These are phyloP conservation scores for Lepus americanus DNA, from an alignment of 2,113 vertebrate genomes.

Conservation along the genomic window DNA sequence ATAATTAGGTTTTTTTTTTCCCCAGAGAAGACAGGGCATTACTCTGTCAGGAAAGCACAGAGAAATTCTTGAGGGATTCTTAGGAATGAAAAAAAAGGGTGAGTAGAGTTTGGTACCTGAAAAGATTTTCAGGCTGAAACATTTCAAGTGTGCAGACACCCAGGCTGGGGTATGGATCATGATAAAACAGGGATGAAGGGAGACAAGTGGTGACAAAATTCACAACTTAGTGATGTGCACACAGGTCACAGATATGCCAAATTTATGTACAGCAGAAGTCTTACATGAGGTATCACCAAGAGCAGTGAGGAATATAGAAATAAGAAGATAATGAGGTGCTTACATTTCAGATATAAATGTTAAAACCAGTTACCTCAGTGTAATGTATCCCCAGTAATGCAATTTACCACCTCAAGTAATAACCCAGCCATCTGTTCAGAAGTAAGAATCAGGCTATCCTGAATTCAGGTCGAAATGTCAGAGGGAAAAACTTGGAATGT, in stretches of 20 bases:
- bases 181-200: not conserved
- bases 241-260: not conserved
- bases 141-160: not conserved
- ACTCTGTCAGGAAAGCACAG: not conserved
- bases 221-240: not conserved
- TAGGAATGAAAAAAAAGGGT: not conserved
- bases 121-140: not conserved
- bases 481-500: no score
- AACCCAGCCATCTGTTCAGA: not conserved
- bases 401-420: no score
- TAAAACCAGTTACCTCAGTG: no score
- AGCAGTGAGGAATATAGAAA: rapidly evolving
- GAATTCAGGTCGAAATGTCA: not conserved
- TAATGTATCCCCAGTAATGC: no score
- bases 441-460: not conserved
- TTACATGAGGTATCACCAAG: not conserved
- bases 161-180: not conserved
- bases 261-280: no score
- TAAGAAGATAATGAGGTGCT: not conserved
- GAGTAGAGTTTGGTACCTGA: no score
- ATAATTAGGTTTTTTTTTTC: not conserved
- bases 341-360: no score
- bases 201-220: not conserved
- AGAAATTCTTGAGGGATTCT: not conserved
- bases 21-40: not conserved